These are phyloP conservation scores for Creontiades dilutus DNA, from an alignment of 2,888 invertebrate genomes.

Conservation along the genomic window DNA sequence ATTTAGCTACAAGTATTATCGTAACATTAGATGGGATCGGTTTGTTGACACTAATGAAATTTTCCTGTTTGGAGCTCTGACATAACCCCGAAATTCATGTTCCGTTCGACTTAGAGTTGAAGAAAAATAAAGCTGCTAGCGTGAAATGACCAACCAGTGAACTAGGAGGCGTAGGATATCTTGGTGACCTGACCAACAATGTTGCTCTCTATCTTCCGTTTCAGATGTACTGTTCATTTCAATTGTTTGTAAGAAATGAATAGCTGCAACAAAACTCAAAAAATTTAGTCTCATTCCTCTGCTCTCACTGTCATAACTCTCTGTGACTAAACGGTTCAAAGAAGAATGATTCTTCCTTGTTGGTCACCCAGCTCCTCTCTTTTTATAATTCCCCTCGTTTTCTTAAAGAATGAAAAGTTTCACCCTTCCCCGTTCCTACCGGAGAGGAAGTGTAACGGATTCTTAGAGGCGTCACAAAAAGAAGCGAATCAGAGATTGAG, in stretches of 20 bases:
- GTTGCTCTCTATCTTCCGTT: neutral
- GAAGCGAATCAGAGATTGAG: constrained; percentile 53
- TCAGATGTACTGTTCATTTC: neutral
- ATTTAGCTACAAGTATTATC: too few relatives aligned
- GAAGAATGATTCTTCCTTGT: neutral
- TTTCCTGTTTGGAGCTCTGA: too few relatives aligned
- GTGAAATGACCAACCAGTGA: too few relatives aligned
- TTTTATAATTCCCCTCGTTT: constrained; percentile 22
- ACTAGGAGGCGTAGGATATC: too few relatives aligned
- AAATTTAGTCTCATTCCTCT: neutral
- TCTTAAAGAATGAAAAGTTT: constrained; percentile 45
- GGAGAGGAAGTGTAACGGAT: constrained; percentile 53
- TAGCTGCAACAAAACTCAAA: neutral
- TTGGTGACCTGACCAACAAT: too few relatives aligned
- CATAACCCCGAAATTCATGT: too few relatives aligned
- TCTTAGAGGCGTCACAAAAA: constrained; percentile 52
- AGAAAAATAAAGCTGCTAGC: too few relatives aligned
- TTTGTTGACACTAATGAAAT: too few relatives aligned
- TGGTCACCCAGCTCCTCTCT: constrained; percentile 26
- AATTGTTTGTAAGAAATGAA: neutral
- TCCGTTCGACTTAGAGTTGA: too few relatives aligned
- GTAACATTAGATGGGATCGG: too few relatives aligned
- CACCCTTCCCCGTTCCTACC: neutral
- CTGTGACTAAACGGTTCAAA: constrained; percentile 41
- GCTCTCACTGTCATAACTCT: constrained; percentile 20